phyloP scores from a whole-genome alignment of 2,113 vertebrate species.

The Castor canadensis region DNA sequence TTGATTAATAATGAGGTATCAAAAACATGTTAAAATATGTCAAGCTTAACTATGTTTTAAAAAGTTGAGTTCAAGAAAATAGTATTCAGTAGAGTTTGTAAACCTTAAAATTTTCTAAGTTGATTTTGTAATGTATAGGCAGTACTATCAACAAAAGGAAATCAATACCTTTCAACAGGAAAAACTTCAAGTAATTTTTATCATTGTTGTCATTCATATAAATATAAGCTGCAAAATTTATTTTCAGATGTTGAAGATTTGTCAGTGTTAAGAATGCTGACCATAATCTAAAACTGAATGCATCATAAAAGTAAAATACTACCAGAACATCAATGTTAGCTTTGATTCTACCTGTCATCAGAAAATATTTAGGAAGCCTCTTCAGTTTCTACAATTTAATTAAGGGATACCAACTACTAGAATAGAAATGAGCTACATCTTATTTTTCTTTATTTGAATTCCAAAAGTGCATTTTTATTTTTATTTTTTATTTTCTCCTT shows the following conservation, averaged over 20 bases:
- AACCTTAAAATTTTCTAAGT: neutral
- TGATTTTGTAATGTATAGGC: neutral
- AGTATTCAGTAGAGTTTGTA: neutral
- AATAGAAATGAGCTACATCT: conserved; percentile 64
- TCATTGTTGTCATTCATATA: neutral
- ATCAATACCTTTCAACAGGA: neutral
- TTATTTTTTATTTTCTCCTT: too few species aligned
- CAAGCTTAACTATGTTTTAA: neutral
- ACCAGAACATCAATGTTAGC: neutral
- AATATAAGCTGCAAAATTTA: neutral
- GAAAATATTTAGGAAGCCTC: conserved; percentile 47
- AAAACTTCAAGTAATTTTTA: neutral
- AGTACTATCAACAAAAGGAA: neutral
- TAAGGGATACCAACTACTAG: conserved; percentile 42
- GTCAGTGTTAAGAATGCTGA: neutral
- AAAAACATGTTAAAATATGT: neutral
- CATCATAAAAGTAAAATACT: conserved; percentile 46
- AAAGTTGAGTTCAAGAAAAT: neutral
- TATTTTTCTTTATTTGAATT: conserved; percentile 51
- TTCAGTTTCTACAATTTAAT: conserved; percentile 56
- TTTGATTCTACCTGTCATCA: conserved; percentile 41
- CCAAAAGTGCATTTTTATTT: conserved; percentile 18
- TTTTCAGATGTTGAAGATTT: conserved; percentile 30
- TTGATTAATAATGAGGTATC: neutral
- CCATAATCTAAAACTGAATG: conserved; percentile 19